phyloP scores from a whole-genome alignment of 2,113 vertebrate species.

The Ploceus nigricollis region DNA sequence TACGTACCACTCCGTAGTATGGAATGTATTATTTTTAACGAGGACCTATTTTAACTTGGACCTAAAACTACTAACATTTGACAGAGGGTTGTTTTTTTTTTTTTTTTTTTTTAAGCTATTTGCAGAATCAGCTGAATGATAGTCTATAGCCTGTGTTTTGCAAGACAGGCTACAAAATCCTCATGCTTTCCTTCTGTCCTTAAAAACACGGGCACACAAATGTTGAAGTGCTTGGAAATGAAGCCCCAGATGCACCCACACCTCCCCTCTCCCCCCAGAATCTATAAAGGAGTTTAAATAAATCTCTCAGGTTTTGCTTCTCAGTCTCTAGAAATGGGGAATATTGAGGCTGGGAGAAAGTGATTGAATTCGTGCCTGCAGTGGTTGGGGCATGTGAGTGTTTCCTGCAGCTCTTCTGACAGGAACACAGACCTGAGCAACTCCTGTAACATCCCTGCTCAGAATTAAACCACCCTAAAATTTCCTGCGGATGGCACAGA shows the following conservation, averaged over 20 bases:
- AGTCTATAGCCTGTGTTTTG: slow-evolving; percentile 33
- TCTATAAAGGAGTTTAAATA: not conserved
- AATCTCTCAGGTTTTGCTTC: slow-evolving; percentile 31
- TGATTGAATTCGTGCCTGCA: slow-evolving; percentile 27
- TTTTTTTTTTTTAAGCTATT: not conserved
- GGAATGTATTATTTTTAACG: slow-evolving; percentile 68
- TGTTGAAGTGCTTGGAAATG: not conserved
- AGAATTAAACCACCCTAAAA: slow-evolving; percentile 41
- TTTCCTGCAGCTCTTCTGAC: slow-evolving; percentile 57
- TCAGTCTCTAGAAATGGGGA: slow-evolving; percentile 13
- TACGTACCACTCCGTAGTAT: not conserved
- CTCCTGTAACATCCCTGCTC: slow-evolving; percentile 55
- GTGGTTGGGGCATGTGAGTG: slow-evolving; percentile 46
- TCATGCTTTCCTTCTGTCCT: not conserved
- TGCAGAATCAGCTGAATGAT: slow-evolving; percentile 53
- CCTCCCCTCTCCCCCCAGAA: not conserved
- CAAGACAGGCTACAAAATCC: not conserved
- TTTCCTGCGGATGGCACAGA: slow-evolving; percentile 52
- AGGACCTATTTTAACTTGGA: slow-evolving; percentile 61
- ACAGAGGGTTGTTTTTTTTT: not conserved
- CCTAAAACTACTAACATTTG: slow-evolving; percentile 41
- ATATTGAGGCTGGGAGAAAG: slow-evolving; percentile 60
- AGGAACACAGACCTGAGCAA: slow-evolving; percentile 39
- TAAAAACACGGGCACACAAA: not conserved
- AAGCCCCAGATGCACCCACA: not conserved